Evolutionary conservation across 1,140 invertebrate species (phyloP), one percentile per base, ranked within the genome.

Genomic region (Pectinophora gossypiella): DNA sequence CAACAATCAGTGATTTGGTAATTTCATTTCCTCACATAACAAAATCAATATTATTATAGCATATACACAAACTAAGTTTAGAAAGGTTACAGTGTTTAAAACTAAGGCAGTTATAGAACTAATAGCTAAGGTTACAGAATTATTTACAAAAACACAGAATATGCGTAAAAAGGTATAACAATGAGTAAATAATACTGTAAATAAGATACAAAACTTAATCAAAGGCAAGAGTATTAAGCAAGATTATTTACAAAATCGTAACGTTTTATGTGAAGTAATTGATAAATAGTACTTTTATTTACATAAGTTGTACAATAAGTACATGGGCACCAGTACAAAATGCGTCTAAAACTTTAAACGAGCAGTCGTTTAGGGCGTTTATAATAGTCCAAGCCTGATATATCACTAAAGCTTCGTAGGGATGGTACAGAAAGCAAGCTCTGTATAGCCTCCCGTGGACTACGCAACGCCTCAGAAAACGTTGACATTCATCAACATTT

Each of bases 401-500:
- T 56, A 59, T 59, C 56, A 56, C 62, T 50, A 64, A 65, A 69
- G 69, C 70, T 67, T 56, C 59, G 40, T 21, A 47, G 36, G 43
- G 22, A 36, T 52, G 52, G 27, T 9, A 32, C 9, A 12, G 4
- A 12, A 9, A n/a, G 9, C n/a, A 32, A 9, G 9, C 27, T 32
- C 9, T 32, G n/a, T 32, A 32, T 32, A 32, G 27, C 27, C 27
- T 32, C 27, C 27, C n/a, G 27, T 69, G 64, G 64, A 72, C 67
- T 63, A 47, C 68, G 61, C 77, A 86, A 85, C 83, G 75, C 83
- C 83, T 86, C 83, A 86, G 64, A 83, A 86, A 86, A 86, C 63
- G 75, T 86, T 86, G 76, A 83, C 72, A 72, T 47, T 3, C 69
- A 76, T 82, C 83, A 86, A 86, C 79, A 72, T 75, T 85, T 85